These are phyloP conservation scores for Siphamia tubifer DNA, from an alignment of 2,113 vertebrate species.

Conservation along the genomic window DNA sequence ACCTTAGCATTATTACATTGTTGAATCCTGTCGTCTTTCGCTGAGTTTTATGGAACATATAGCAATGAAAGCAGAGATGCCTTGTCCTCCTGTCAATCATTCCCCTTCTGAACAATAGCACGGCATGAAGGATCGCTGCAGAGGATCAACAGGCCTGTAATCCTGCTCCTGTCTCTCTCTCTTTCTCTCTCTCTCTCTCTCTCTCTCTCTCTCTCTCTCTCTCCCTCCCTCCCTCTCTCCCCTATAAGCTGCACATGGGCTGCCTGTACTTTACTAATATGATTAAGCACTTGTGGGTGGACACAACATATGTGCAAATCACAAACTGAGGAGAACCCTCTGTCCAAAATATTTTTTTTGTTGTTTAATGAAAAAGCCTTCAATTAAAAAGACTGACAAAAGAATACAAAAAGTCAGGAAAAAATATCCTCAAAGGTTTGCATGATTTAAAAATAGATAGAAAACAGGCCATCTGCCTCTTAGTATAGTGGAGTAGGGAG, in stretches of 20 bases:
- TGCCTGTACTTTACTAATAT: slow-evolving; percentile 66
- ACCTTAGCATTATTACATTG: too few relatives aligned
- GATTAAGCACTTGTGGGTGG: slow-evolving; percentile 65
- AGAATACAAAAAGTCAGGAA: too few relatives aligned
- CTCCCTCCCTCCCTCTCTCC: slow-evolving; percentile 30
- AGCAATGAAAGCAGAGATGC: neutral
- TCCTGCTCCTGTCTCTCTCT: too few relatives aligned
- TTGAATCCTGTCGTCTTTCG: too few relatives aligned
- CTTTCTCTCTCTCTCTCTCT: too few relatives aligned
- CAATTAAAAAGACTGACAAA: neutral
- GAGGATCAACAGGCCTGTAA: slow-evolving; percentile 69
- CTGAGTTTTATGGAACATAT: neutral
- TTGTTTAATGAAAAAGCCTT: neutral
- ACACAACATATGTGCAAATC: slow-evolving; percentile 27
- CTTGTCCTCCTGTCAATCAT: slow-evolving; percentile 48
- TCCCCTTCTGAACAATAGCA: slow-evolving; percentile 49
- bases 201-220: slow-evolving; percentile 49
- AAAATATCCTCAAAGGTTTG: slow-evolving; percentile 65
- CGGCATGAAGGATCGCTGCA: slow-evolving; percentile 41
- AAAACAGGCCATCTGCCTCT: slow-evolving; percentile 92
- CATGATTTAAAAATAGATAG: slow-evolving; percentile 76
- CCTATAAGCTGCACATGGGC: slow-evolving; percentile 51
- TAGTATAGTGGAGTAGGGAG: slow-evolving; percentile 78
- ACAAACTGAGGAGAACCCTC: slow-evolving; percentile 1
- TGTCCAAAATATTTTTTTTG: slow-evolving; percentile 31